These are phyloP conservation scores for Gastrophysa polygoni DNA, from an alignment of 2,888 invertebrate genomes.

Conservation along the genomic window DNA sequence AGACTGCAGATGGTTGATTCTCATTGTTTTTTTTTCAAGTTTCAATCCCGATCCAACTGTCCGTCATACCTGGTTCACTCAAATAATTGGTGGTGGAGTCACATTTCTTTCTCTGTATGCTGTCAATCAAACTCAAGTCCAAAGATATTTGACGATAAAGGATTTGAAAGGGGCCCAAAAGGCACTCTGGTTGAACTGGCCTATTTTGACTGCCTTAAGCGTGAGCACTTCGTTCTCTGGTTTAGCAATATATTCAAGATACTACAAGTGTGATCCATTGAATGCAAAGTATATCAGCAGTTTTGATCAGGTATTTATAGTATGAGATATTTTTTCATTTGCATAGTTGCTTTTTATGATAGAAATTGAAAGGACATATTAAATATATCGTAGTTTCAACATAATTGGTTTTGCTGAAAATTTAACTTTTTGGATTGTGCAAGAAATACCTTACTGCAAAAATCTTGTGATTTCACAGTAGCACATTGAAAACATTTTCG, in stretches of 20 bases:
- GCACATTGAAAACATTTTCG: neutral
- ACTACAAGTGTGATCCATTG: slow-evolving; percentile 81
- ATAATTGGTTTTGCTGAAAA: too few species aligned
- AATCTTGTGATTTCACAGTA: too few species aligned
- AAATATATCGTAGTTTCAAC: too few species aligned
- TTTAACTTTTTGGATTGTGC: too few species aligned
- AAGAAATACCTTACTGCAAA: too few species aligned
- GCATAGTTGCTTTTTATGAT: too few species aligned
- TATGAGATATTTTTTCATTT: too few species aligned
- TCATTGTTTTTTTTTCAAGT: slow-evolving; percentile 59
- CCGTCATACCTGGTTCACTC: slow-evolving; percentile 83
- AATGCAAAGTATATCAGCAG: slow-evolving; percentile 65
- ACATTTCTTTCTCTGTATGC: slow-evolving; percentile 84
- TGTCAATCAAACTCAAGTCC: slow-evolving; percentile 86
- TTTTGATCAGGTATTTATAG: slow-evolving; percentile 72
- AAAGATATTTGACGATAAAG: slow-evolving; percentile 73
- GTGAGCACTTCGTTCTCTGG: slow-evolving; percentile 73
- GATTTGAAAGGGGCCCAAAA: slow-evolving; percentile 72
- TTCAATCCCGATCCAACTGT: slow-evolving; percentile 79
- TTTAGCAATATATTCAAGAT: slow-evolving; percentile 83
- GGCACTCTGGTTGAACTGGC: slow-evolving; percentile 82
- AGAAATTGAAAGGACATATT: too few species aligned
- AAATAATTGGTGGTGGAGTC: slow-evolving; percentile 79
- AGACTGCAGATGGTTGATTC: neutral
- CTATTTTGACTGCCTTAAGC: slow-evolving; percentile 76